These are phyloP conservation scores for Adrianichthys oophorus DNA, from an alignment of 2,797 vertebrate genomes.

Conservation along the genomic window DNA sequence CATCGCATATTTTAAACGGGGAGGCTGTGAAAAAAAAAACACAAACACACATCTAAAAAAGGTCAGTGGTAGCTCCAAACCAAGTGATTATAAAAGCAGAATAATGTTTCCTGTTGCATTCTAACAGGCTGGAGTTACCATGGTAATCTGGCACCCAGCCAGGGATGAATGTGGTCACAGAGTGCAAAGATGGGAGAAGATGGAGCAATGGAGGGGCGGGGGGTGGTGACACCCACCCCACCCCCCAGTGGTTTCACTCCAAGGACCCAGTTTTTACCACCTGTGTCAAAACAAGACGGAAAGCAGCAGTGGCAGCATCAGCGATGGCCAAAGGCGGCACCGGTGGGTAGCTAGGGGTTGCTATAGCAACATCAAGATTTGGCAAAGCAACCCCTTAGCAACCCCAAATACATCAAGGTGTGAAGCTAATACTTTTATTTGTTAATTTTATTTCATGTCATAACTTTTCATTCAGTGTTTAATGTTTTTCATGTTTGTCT, in stretches of 20 bases:
- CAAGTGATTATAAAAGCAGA: slow-evolving; percentile 73
- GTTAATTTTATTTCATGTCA: no score
- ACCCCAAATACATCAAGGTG: no score
- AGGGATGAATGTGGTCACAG: slow-evolving; percentile 68
- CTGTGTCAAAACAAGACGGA: no score
- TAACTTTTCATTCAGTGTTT: no score
- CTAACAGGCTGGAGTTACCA: slow-evolving; percentile 70
- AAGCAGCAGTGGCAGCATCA: no score
- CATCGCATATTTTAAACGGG: slow-evolving; percentile 48
- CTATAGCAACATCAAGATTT: no score
- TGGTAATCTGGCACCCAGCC: slow-evolving; percentile 69
- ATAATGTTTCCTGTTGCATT: slow-evolving; percentile 63
- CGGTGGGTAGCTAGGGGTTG: no score
- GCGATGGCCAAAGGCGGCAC: no score
- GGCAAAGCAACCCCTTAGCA: no score
- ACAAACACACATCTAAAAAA: slow-evolving; percentile 48
- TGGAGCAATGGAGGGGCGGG: slow-evolving; percentile 58
- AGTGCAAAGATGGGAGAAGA: slow-evolving; percentile 69
- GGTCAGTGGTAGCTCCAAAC: slow-evolving; percentile 62
- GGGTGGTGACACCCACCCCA: no score
- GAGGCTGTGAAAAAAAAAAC: slow-evolving; percentile 43
- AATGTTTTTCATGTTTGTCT: no score
- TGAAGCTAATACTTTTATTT: no score
- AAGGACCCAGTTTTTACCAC: slow-evolving; percentile 70
- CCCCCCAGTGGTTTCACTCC: slow-evolving; percentile 78